Base-by-base conservation (phyloP, 2,797 vertebrate species). In the Nannoperca obscura region DNA sequence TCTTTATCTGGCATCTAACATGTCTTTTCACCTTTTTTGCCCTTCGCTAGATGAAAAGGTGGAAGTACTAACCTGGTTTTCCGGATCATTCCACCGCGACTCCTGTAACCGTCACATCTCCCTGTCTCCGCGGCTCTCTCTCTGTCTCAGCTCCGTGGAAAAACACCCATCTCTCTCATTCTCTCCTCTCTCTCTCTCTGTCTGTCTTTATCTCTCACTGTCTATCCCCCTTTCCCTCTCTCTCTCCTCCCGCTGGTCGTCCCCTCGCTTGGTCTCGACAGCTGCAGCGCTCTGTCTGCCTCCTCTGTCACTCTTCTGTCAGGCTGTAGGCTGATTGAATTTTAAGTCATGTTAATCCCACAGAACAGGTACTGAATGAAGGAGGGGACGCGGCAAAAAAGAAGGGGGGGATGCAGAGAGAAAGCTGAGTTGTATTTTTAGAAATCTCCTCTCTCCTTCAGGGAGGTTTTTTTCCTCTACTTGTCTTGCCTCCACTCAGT, bases 311-410 rank as follows among this genome's bases (percentile, higher is more conserved):
- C 83, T 91, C 82, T 83, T 88, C 81, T 66, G 81, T 91, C 91
- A 88, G 89, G 81, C 90, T 88, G 89, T 77, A 71, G 88, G 86
- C 91, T 94, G 93, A 93, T 94, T 93, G 93, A 92, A 93, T 92
- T 92, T 93, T 93, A 94, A 94, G 91, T 93, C 93, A 89, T 93
- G 91, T 90, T 94, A 94, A 94, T 94, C 93, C 92, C 86, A 75
- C 80, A 84, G 89, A 90, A 92, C 92, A 94, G 93, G 93, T 94
- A 94, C 86, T 89, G 93, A 91, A 93, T 90, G 91, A 90, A 90
- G 84, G 84, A 91, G 73, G 77, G 78, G 87, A 81, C 78, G 69
- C 54, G 27, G 75, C 71, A 78, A 74, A 71, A 66, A 79, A 78
- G 61, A 79, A 80, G 57, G 15, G 66, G 65, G 75, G 52, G 81